Conservation (phyloP, 1,140 invertebrate genomes). For the Carposina sasakii region DNA sequence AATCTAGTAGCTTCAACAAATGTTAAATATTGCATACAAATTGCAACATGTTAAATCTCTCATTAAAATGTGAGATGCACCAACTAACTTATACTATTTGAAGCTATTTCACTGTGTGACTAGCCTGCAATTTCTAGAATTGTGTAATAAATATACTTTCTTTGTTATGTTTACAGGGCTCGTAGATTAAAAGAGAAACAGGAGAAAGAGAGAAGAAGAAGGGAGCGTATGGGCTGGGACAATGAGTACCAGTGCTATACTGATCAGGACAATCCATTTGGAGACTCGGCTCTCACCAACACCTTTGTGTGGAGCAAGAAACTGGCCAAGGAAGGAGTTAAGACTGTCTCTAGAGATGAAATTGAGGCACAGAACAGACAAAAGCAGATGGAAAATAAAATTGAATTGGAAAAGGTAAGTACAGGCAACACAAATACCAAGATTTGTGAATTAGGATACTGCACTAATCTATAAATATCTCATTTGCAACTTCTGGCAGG, state of each 20-base stretch:
- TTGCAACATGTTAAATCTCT: too few relatives aligned
- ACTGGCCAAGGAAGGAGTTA: conserved; percentile 93
- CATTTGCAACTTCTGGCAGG: too few relatives aligned
- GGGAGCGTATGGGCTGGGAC: conserved; percentile 96
- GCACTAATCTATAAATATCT: too few relatives aligned
- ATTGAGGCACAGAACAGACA: conserved; percentile 88
- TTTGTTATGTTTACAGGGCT: conserved; percentile 66
- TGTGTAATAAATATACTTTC: conserved; percentile 5
- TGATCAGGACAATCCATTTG: conserved; percentile 98
- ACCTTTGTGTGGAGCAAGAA: conserved; percentile 99
- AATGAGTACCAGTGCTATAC: conserved; percentile 97
- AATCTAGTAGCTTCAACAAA: too few relatives aligned
- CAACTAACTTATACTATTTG: too few relatives aligned
- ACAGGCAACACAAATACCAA: too few relatives aligned
- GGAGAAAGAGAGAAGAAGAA: conserved; percentile 89
- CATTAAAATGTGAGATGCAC: too few relatives aligned
- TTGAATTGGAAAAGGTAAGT: conserved; percentile 86
- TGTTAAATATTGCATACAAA: too few relatives aligned
- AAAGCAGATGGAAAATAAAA: conserved; percentile 93
- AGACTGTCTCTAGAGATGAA: conserved; percentile 84
- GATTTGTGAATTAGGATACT: too few relatives aligned
- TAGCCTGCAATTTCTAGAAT: neutral
- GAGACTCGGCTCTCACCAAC: conserved; percentile 89
- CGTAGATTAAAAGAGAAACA: conserved; percentile 92
- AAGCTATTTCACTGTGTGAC: too few relatives aligned